Conservation (phyloP, 2,888 invertebrate genomes). For the Stenichneumon culpator region DNA sequence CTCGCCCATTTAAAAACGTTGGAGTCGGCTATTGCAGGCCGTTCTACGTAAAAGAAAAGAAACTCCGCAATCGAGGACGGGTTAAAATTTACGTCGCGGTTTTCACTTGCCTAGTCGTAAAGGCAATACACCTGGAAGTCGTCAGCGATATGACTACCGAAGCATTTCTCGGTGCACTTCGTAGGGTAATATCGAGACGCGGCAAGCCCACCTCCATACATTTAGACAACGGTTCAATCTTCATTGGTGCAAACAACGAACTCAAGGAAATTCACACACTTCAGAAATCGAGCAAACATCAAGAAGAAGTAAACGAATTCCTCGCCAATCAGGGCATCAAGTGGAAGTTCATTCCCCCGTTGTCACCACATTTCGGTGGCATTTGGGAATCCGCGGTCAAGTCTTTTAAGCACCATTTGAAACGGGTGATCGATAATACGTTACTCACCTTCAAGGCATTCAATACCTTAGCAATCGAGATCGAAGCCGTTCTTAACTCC, state of each 20-base stretch:
- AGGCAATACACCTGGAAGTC: conserved; percentile 77
- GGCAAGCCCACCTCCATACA: conserved; percentile 72
- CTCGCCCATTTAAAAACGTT: conserved; percentile 71
- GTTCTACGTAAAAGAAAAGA: conserved; percentile 64
- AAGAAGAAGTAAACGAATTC: conserved; percentile 5
- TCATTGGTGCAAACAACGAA: conserved; percentile 76
- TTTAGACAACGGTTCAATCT: conserved; percentile 78
- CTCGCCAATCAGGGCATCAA: conserved; percentile 27
- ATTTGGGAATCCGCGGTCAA: conserved; percentile 75
- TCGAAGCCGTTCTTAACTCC: conserved; percentile 67
- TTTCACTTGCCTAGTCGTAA: conserved; percentile 76
- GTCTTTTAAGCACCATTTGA: conserved; percentile 73
- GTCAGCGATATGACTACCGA: conserved; percentile 74
- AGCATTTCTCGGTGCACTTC: conserved; percentile 74
- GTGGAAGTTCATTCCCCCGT: conserved; percentile 74
- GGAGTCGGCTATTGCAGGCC: conserved; percentile 79
- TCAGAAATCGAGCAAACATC: conserved; percentile 18
- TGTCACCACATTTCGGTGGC: conserved; percentile 73
- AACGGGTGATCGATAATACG: conserved; percentile 60
- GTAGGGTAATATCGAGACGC: conserved; percentile 75
- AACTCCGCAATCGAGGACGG: conserved; percentile 53
- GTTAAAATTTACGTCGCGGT: conserved; percentile 53
- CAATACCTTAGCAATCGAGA: conserved; percentile 57
- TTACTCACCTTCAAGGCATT: conserved; percentile 72
- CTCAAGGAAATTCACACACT: conserved; percentile 61